Conservation (phyloP, 1,140 invertebrate species). For the Drosophila mayri region DNA sequence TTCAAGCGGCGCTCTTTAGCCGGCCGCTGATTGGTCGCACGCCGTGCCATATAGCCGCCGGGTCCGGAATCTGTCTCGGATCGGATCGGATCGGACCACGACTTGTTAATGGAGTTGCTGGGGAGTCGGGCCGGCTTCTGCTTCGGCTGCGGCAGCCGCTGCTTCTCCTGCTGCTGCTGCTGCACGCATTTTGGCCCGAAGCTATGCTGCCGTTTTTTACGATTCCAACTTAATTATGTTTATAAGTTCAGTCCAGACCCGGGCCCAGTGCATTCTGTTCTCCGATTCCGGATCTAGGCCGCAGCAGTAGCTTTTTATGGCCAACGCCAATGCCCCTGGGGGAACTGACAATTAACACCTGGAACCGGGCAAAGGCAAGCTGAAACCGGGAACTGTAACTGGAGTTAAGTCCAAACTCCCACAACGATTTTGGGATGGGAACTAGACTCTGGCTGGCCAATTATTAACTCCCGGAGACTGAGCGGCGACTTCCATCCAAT, state of each 20-base stretch:
- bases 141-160: constrained; percentile 26
- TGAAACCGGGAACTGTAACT: constrained; percentile 4
- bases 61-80: constrained; percentile 42
- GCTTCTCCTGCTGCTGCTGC: constrained; percentile 36
- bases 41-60: constrained; percentile 49
- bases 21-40: constrained; percentile 65
- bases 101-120: constrained; percentile 73
- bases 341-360: constrained; percentile 56
- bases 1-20: constrained; percentile 65
- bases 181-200: constrained; percentile 55
- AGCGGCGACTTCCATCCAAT: constrained; percentile 73
- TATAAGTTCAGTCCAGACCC: constrained; percentile 49
- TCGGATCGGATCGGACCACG: constrained; percentile 40
- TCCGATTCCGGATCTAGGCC: constrained; percentile 52
- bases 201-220: constrained; percentile 63
- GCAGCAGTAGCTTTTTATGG: constrained; percentile 53
- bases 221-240: constrained; percentile 82
- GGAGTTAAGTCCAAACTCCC: constrained; percentile 23
- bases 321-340: constrained; percentile 24
- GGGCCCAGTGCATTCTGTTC: constrained; percentile 18
- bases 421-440: constrained; percentile 30
- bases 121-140: constrained; percentile 21
- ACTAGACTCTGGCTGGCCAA: constrained; percentile 35
- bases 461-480: constrained; percentile 36
- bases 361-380: not conserved